Percentiles rank a stretch among this genome's conserved stretches.
Conservation (phyloP, 92 coral and sea anemone species). For the Meandrina meandrites region DNA sequence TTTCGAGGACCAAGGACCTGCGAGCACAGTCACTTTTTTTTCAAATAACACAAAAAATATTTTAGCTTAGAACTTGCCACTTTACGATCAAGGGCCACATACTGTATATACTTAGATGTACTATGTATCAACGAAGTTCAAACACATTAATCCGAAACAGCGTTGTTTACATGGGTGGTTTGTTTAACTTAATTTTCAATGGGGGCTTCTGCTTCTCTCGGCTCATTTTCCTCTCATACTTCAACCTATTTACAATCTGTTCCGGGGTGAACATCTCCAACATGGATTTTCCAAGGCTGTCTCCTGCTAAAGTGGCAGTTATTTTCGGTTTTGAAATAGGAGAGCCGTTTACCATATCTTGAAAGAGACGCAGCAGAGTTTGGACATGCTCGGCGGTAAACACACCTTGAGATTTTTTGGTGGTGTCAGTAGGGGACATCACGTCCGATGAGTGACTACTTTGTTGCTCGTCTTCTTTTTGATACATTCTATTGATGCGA, state of each 20-base stretch:
- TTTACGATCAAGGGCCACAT: too few species aligned
- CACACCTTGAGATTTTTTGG: slow-evolving; percentile 11
- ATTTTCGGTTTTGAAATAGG: slow-evolving; percentile 35
- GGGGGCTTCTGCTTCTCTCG: slow-evolving; percentile 9
- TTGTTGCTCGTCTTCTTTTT: neutral
- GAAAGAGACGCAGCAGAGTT: slow-evolving; percentile 14
- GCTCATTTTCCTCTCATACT: slow-evolving; percentile 15
- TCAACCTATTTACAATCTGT: slow-evolving; percentile 30
- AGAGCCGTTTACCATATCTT: slow-evolving; percentile 27
- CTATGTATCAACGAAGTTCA: too few species aligned
- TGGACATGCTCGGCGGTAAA: slow-evolving; percentile 19
- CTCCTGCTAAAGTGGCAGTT: neutral
- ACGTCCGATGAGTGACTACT: neutral
- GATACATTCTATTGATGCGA: slow-evolving; percentile 13
- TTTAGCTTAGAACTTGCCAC: too few species aligned
- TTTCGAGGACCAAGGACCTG: too few species aligned
- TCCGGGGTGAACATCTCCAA: neutral
- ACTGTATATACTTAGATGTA: too few species aligned
- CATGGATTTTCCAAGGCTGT: slow-evolving; percentile 3
- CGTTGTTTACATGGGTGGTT: too few species aligned
- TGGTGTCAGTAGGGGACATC: slow-evolving; percentile 8
- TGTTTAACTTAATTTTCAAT: too few species aligned
- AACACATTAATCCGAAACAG: too few species aligned
- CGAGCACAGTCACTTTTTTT: too few species aligned
- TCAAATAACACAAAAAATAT: too few species aligned